phyloP scores from a whole-genome alignment of 2,113 vertebrate genomes.

The Trematomus loennbergii region DNA sequence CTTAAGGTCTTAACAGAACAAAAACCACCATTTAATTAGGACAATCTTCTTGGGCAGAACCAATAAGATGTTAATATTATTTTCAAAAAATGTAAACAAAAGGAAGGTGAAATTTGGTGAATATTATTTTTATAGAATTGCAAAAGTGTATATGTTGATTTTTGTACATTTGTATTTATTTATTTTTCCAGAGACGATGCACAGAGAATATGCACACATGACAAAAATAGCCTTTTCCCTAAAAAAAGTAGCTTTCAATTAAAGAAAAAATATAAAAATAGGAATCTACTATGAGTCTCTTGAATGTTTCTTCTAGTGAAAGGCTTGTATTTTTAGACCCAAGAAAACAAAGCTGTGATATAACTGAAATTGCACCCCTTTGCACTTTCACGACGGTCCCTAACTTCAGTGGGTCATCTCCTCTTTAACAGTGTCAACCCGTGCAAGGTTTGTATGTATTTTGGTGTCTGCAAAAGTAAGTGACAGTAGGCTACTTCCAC shows the following conservation, averaged over 20 bases:
- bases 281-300: neutral
- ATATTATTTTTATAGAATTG: too few species aligned
- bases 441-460: neutral
- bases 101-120: too few species aligned
- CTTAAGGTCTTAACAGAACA: neutral
- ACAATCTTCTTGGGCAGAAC: too few species aligned
- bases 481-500: too few species aligned
- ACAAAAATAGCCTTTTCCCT: neutral
- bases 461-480: too few species aligned
- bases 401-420: slow-evolving; percentile 30
- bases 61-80: too few species aligned
- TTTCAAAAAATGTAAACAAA: too few species aligned
- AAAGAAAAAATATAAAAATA: neutral
- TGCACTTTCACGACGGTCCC: slow-evolving; percentile 50
- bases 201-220: too few species aligned
- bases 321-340: neutral
- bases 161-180: too few species aligned
- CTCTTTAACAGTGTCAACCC: neutral
- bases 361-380: neutral
- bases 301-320: neutral
- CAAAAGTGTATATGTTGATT: too few species aligned
- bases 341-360: neutral
- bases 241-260: too few species aligned
- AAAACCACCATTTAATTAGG: neutral
- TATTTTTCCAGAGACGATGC: too few species aligned